Evolutionary conservation across 2,888 invertebrate species (phyloP).

Genomic region (Muschampia plurimacula): DNA sequence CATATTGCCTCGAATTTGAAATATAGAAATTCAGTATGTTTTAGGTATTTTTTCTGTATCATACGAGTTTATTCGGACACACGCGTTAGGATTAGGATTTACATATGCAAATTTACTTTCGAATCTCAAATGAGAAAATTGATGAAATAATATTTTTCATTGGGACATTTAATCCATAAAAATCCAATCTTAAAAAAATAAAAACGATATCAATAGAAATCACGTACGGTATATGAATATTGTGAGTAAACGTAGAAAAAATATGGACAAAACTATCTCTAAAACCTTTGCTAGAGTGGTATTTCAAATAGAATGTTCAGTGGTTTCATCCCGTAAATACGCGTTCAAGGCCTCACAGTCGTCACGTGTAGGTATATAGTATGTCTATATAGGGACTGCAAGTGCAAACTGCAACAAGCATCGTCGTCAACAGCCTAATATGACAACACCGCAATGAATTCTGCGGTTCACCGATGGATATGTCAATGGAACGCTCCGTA

Average conservation of each 20-base stretch:
- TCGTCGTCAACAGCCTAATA: constrained; percentile 44
- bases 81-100: not conserved
- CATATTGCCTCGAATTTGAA: not conserved
- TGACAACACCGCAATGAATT: constrained; percentile 47
- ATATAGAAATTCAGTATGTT: not conserved
- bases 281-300: too few relatives aligned
- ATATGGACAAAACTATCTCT: too few relatives aligned
- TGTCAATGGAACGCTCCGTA: constrained; percentile 16
- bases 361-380: too few relatives aligned
- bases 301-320: too few relatives aligned
- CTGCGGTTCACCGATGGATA: constrained; percentile 47
- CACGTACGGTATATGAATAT: too few relatives aligned
- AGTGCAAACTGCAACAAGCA: constrained; percentile 28
- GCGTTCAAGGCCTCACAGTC: too few relatives aligned
- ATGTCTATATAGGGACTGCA: too few relatives aligned
- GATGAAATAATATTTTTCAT: not conserved
- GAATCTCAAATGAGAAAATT: not conserved
- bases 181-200: not conserved
- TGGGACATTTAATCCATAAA: not conserved
- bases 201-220: not conserved
- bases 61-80: not conserved
- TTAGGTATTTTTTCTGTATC: not conserved
- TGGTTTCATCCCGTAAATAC: too few relatives aligned
- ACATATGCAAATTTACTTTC: not conserved
- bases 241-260: too few relatives aligned